Conservation (phyloP, 2,888 invertebrate species). For the Melinaea menophilus region DNA sequence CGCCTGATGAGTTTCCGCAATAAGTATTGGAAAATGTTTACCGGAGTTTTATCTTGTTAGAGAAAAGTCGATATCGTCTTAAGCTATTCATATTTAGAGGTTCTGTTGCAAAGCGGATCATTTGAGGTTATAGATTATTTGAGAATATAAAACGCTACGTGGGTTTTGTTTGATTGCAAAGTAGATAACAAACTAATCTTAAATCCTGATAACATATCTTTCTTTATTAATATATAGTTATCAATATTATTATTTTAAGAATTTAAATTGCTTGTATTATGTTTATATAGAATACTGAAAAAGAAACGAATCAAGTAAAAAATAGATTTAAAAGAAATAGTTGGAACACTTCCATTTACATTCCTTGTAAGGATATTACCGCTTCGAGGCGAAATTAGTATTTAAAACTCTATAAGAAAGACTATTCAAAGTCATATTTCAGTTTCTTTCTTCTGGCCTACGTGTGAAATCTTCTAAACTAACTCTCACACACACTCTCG, state of each 20-base stretch:
- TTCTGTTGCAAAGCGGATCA: too few species aligned
- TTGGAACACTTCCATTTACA: neutral
- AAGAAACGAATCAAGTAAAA: too few species aligned
- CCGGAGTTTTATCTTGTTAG: slow-evolving; percentile 50
- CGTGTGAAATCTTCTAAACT: neutral
- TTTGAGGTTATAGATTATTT: neutral
- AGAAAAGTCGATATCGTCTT: slow-evolving; percentile 20
- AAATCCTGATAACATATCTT: too few species aligned
- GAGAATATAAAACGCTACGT: too few species aligned
- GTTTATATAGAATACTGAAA: neutral
- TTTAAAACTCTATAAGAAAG: neutral
- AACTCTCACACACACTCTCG: too few species aligned
- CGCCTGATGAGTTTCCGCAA: slow-evolving; percentile 40
- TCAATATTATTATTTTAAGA: too few species aligned
- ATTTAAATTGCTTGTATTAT: too few species aligned
- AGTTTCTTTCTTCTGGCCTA: neutral
- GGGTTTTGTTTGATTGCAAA: too few species aligned
- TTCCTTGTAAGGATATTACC: slow-evolving; percentile 1
- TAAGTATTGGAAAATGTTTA: slow-evolving; percentile 64
- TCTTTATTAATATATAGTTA: too few species aligned
- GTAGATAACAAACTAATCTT: too few species aligned
- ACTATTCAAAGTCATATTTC: neutral
- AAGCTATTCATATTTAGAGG: slow-evolving; percentile 22
- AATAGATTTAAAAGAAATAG: slow-evolving; percentile 6
- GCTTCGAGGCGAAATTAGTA: neutral